Conservation (phyloP, 37 sponge, comb jelly and placozoan genomes). For the Hormiphora californensis region DNA sequence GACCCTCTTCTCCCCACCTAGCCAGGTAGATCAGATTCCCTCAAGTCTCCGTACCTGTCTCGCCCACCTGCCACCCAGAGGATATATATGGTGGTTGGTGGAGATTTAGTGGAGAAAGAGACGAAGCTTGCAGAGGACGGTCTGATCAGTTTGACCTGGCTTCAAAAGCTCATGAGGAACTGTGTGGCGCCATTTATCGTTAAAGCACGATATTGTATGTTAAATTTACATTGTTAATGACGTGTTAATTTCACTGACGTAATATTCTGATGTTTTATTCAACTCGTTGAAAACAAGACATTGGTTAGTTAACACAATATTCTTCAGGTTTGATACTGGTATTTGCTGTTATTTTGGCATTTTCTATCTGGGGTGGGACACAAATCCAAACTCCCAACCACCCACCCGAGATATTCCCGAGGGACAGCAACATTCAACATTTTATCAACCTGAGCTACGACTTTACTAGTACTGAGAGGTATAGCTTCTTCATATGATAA, state of each 20-base stretch:
- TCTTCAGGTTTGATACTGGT: conserved; percentile 48
- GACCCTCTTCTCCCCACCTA: too few species aligned
- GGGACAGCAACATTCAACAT: conserved; percentile 70
- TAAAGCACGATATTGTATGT: conserved; percentile 28
- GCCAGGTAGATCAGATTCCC: too few species aligned
- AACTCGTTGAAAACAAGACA: too few species aligned
- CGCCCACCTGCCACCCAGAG: too few species aligned
- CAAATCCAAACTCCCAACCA: conserved; percentile 58
- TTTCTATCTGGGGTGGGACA: conserved; percentile 18
- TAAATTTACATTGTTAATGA: not conserved
- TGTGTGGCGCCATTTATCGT: conserved; percentile 43
- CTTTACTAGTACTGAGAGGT: conserved; percentile 57
- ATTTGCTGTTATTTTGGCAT: conserved; percentile 53
- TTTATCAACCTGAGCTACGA: conserved; percentile 69
- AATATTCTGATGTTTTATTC: not conserved
- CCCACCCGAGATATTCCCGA: conserved; percentile 67
- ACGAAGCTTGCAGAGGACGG: too few species aligned
- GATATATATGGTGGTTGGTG: too few species aligned
- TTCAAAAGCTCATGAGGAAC: conserved; percentile 50
- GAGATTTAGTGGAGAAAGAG: too few species aligned
- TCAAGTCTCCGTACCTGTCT: too few species aligned
- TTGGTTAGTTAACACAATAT: too few species aligned
- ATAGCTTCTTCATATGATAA: too few species aligned
- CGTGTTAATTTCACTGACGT: not conserved
- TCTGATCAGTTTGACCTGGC: not conserved